A percentile compares a stretch with the other conserved stretches of the same genome.
These are phyloP conservation scores for Catajapyx aquilonaris DNA, from an alignment of 1,140 invertebrate species.

Conservation along the genomic window DNA sequence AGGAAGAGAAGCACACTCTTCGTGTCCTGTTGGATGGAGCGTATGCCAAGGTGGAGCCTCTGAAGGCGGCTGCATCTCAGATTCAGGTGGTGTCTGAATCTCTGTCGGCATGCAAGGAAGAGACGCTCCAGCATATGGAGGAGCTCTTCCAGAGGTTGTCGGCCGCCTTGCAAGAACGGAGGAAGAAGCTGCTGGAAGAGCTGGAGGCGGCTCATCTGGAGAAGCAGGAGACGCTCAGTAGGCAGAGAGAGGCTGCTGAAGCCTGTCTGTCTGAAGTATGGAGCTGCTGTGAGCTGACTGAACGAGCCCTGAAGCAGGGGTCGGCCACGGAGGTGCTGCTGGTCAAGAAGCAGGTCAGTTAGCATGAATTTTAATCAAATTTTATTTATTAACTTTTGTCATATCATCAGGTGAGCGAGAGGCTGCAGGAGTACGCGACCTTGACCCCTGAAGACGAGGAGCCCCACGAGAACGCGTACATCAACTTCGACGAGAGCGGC, in stretches of 20 bases:
- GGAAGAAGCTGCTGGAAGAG: constrained; percentile 21
- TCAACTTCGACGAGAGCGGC: no score
- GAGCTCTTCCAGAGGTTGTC: constrained; percentile 20
- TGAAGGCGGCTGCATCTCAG: constrained; percentile 21
- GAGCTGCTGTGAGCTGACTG: constrained; percentile 20
- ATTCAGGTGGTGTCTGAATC: constrained; percentile 19
- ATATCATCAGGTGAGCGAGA: no score
- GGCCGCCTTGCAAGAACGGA: constrained; percentile 20
- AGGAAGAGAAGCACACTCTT: constrained; percentile 23
- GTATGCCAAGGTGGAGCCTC: constrained; percentile 20
- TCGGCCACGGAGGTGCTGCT: constrained; percentile 28
- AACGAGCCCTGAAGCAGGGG: constrained; percentile 25
- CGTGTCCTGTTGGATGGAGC: constrained; percentile 21
- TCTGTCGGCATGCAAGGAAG: constrained; percentile 17
- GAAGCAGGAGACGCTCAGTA: constrained; percentile 23
- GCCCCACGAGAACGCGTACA: not conserved
- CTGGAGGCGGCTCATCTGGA: constrained; percentile 19
- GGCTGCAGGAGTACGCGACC: constrained; percentile 23
- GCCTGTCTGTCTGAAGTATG: constrained; percentile 22
- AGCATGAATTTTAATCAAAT: no score
- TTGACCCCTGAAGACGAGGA: constrained; percentile 8
- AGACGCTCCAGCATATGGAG: constrained; percentile 19
- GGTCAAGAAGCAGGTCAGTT: constrained; percentile 30
- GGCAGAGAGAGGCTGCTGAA: constrained; percentile 22
- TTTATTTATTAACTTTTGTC: no score